Conservation (phyloP, 2,113 vertebrate species). For the Haemorhous mexicanus region DNA sequence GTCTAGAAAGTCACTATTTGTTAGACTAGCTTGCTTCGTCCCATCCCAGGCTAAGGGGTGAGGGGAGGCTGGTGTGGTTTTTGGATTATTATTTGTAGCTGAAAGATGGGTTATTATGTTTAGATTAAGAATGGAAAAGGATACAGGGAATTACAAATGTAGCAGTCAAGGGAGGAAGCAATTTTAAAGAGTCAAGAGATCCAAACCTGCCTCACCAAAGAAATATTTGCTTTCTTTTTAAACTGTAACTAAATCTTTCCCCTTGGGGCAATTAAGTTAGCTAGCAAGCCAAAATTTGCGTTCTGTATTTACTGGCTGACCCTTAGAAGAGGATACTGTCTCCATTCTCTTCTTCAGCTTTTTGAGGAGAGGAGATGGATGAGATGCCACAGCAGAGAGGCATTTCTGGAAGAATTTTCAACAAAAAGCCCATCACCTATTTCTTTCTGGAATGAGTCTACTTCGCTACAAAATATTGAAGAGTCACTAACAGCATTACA, state of each 20-base stretch:
- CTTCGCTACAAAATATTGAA: not conserved
- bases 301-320: not conserved
- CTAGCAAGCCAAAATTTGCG: slow-evolving; percentile 14
- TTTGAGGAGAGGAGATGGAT: not conserved
- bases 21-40: not conserved
- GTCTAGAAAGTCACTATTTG: not conserved
- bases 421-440: not conserved
- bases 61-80: not conserved
- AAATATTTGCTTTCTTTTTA: slow-evolving; percentile 48
- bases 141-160: slow-evolving; percentile 54
- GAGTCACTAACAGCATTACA: not conserved
- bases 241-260: slow-evolving; percentile 35
- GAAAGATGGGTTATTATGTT: not conserved
- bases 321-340: not conserved
- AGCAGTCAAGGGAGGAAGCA: slow-evolving; percentile 34
- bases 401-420: not conserved
- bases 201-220: slow-evolving; percentile 38
- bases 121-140: slow-evolving; percentile 39
- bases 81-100: slow-evolving; percentile 4
- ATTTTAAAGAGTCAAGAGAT: slow-evolving; percentile 41
- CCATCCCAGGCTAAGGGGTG: not conserved
- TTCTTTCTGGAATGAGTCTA: not conserved
- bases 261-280: not conserved
- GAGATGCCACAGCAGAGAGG: not conserved
- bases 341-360: not conserved